Conservation (phyloP, 2,888 invertebrate species). For the Drosophila prostipennis region DNA sequence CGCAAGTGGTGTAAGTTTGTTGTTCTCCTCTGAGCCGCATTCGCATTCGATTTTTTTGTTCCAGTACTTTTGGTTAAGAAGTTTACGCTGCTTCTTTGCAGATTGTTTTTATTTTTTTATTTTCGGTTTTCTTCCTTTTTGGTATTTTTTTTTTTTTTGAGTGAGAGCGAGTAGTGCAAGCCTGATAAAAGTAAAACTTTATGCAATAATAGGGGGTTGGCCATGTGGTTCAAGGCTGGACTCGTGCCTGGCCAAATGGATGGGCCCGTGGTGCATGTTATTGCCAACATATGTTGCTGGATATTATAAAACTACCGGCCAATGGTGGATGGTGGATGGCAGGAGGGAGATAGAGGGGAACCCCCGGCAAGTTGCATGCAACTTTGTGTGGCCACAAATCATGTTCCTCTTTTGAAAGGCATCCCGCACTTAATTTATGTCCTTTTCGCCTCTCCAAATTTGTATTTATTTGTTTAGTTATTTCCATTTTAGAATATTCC, state of each 20-base stretch:
- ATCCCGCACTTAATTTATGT: slow-evolving; percentile 41
- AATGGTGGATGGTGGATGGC: neutral
- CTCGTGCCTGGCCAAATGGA: slow-evolving; percentile 10
- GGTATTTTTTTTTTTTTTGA: neutral
- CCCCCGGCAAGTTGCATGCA: slow-evolving; percentile 41
- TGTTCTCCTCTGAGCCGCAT: slow-evolving; percentile 31
- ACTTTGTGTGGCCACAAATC: slow-evolving; percentile 46
- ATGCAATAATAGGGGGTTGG: slow-evolving; percentile 63
- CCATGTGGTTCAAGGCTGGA: slow-evolving; percentile 25
- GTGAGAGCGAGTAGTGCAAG: neutral
- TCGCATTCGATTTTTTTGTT: slow-evolving; percentile 9
- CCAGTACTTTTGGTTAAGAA: slow-evolving; percentile 41
- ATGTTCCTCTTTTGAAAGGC: slow-evolving; percentile 23
- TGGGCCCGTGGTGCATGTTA: slow-evolving; percentile 57
- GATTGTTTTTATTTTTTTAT: slow-evolving; percentile 2
- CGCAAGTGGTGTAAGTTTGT: slow-evolving; percentile 58
- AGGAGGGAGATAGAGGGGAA: neutral
- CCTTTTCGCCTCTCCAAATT: slow-evolving; percentile 5
- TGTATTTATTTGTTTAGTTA: slow-evolving; percentile 31
- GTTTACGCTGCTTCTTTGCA: slow-evolving; percentile 25
- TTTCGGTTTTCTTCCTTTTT: neutral
- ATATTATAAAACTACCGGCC: slow-evolving; percentile 59
- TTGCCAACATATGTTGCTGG: slow-evolving; percentile 71
- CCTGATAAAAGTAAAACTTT: slow-evolving; percentile 71
- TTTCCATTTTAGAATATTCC: slow-evolving; percentile 9